Evolutionary conservation across 2,113 vertebrate species (phyloP), one percentile per base, ranked within the genome.

Genomic region (Semicossyphus pulcher): DNA sequence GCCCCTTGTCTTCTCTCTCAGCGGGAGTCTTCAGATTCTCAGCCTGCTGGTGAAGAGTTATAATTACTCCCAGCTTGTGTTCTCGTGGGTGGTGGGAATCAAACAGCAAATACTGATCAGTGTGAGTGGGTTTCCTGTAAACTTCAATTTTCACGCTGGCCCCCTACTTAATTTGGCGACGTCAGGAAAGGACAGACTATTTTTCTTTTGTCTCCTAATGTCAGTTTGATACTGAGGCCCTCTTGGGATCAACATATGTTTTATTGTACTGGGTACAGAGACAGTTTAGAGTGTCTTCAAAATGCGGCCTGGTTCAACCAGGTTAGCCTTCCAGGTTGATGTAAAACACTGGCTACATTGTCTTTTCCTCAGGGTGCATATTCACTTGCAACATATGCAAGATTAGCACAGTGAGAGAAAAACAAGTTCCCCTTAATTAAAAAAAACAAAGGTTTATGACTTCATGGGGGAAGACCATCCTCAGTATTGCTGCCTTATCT

Each of bases 11-110:
- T 76, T 76, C 2, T 10, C 18, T 72, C 60, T 70, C 79, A 72
- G 72, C 53, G 14, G 58, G 34, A 36, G 79, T 66, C 41, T 32
- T 56, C 73, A 64, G 66, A 68, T 84, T 81, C 73, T 68, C 76
- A 74, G 71, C 31, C 53, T 44, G 76, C 23, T 51, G 71, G 73
- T 72, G 75, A 73, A 69, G 72, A 84, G 78, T 72, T 81, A 86
- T 84, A 84, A 84, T 88, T 84, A 84, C 78, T 88, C 72, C 52
- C 78, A 84, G 83, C 72, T 80, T 88, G 74, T 61, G 69, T 80
- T 73, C 53, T 47, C 44, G 81, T 84, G 81, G 84, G 81, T 77
- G 78, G 60, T 81, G 74, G 56, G 68, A 82, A 71, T 79, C 63
- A 73, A 76, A 86, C 41, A 14, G 80, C 74, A 73, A 81, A 84